Percentiles rank a stretch among this genome's conserved stretches.
phyloP scores from a whole-genome alignment of 2,113 vertebrate species.

The Balaeniceps rex region DNA sequence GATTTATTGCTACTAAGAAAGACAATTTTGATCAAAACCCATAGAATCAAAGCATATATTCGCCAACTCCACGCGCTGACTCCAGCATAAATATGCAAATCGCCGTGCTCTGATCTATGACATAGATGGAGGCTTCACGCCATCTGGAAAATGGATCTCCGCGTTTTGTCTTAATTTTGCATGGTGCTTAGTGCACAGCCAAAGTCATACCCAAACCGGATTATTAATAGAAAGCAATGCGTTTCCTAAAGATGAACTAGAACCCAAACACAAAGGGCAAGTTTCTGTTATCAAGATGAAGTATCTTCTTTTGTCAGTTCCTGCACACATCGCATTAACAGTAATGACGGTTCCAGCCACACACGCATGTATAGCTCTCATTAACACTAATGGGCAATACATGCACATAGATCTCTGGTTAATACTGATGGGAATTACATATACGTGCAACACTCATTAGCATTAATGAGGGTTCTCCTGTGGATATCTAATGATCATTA shows the following conservation, averaged over 20 bases:
- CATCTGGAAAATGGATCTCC: not conserved
- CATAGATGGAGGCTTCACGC: not conserved
- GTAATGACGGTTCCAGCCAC: not conserved
- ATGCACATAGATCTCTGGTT: not conserved
- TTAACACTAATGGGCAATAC: constrained; percentile 6
- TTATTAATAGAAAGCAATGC: not conserved
- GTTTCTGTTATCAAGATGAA: not conserved
- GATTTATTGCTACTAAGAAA: not conserved
- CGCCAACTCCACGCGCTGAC: not conserved
- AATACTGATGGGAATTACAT: not conserved
- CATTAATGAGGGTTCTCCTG: constrained; percentile 18
- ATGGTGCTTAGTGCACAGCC: not conserved
- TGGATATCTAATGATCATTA: constrained; percentile 28
- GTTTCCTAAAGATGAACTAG: not conserved
- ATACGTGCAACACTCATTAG: not conserved
- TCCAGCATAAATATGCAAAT: not conserved
- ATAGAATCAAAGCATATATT: not conserved
- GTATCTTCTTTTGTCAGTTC: not conserved
- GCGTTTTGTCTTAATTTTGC: not conserved
- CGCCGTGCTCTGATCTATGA: not conserved
- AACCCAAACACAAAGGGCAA: not conserved
- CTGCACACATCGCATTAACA: not conserved
- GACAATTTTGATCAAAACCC: not conserved
- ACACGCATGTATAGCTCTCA: not conserved
- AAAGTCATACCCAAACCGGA: not conserved